Evolutionary conservation across 2,797 vertebrate species (phyloP).

Genomic region (Melanotaenia boesemani): DNA sequence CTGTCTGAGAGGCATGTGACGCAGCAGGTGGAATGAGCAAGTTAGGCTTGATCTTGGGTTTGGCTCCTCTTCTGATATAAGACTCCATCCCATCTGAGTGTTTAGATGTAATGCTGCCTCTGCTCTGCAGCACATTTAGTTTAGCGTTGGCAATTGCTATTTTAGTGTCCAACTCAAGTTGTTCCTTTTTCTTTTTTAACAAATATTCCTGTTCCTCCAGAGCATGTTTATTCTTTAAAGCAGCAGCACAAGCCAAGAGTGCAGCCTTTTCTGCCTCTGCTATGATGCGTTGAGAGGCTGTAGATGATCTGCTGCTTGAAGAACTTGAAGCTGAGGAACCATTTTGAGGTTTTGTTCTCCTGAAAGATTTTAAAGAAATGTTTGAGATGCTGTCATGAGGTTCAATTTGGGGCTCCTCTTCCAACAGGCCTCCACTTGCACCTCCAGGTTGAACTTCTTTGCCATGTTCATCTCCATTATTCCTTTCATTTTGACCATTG

Average conservation of each 20-base stretch:
- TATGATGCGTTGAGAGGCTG: neutral
- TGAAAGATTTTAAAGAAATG: too few species aligned
- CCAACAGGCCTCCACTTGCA: too few species aligned
- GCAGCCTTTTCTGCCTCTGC: neutral
- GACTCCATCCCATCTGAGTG: neutral
- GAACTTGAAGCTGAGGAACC: too few species aligned
- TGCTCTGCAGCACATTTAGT: neutral
- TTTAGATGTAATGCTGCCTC: neutral
- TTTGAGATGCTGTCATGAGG: too few species aligned
- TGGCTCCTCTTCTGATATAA: neutral
- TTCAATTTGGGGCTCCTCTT: too few species aligned
- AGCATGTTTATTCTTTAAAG: conserved; percentile 14
- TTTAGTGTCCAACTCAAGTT: neutral
- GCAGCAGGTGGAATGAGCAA: too few species aligned
- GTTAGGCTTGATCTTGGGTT: neutral
- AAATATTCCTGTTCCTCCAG: conserved; percentile 1
- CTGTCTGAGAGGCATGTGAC: too few species aligned
- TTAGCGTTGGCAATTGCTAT: neutral
- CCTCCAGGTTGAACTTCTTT: too few species aligned
- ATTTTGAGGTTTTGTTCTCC: too few species aligned
- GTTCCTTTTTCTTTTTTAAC: neutral
- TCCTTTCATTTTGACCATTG: too few species aligned
- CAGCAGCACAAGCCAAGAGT: neutral
- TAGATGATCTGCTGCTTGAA: neutral
- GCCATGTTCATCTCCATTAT: too few species aligned